phyloP scores from a whole-genome alignment of 30 jellyfish, hydroid and myxozoan species.

The Aurelia aurita complex sp. Pacific region DNA sequence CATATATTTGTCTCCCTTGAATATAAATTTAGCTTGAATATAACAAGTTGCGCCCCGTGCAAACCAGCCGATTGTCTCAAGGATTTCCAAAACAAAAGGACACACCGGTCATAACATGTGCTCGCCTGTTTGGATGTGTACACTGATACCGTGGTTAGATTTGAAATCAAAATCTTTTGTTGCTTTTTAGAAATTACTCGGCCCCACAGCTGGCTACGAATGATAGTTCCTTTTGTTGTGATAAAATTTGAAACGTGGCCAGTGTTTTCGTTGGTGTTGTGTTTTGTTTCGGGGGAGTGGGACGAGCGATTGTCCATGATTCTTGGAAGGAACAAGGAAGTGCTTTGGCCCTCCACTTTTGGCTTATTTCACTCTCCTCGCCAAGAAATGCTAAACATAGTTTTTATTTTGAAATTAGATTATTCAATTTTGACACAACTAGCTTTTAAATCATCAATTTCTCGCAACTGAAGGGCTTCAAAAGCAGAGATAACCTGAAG shows the following conservation, averaged over 20 bases:
- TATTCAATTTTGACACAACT: too few relatives aligned
- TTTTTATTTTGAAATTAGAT: too few relatives aligned
- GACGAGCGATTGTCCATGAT: too few relatives aligned
- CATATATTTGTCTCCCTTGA: not conserved
- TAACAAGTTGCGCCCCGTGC: not conserved
- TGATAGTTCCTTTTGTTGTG: not conserved
- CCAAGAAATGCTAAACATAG: too few relatives aligned
- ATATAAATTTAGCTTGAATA: not conserved
- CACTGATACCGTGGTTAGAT: not conserved
- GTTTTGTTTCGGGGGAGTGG: too few relatives aligned
- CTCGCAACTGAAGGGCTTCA: too few relatives aligned
- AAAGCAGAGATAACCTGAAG: too few relatives aligned
- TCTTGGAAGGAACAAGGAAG: too few relatives aligned
- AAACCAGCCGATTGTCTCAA: not conserved
- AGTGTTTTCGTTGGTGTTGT: too few relatives aligned
- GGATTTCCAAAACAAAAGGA: constrained; percentile 9
- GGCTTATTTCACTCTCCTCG: too few relatives aligned
- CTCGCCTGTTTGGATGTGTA: constrained; percentile 2
- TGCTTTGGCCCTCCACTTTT: too few relatives aligned
- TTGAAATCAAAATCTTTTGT: constrained; percentile 1
- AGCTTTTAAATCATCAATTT: too few relatives aligned
- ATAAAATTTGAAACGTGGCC: not conserved
- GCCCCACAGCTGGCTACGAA: not conserved
- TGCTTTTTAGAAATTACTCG: not conserved
- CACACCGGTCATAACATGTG: constrained; percentile 53